Percentiles rank a stretch among this genome's conserved stretches.
Conservation (phyloP, 2,797 vertebrate genomes). For the Fistularia tabacaria region DNA sequence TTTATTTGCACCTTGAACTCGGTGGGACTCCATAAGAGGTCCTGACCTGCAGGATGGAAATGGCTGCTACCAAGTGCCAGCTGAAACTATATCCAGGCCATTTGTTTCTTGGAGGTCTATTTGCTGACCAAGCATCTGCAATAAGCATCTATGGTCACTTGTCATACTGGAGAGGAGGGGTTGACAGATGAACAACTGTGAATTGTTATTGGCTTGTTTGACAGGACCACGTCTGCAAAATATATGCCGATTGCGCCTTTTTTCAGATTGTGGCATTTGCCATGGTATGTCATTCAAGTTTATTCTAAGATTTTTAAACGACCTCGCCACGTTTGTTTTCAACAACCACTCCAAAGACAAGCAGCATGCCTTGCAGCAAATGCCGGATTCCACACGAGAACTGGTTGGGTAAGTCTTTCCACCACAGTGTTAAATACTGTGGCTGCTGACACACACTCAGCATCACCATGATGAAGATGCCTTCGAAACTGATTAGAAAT, state of each 20-base stretch:
- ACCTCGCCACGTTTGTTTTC: no score
- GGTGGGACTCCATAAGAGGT: not conserved
- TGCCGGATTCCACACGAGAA: slow-evolving; percentile 13
- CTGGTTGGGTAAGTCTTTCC: slow-evolving; percentile 15
- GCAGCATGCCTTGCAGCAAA: not conserved
- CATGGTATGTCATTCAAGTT: no score
- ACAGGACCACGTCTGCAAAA: no score
- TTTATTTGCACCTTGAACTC: not conserved
- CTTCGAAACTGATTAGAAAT: no score
- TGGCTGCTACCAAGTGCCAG: not conserved
- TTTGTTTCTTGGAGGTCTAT: slow-evolving; percentile 16
- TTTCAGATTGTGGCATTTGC: no score
- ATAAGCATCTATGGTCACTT: not conserved
- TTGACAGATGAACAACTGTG: no score
- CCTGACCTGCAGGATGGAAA: slow-evolving; percentile 14
- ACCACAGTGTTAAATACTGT: not conserved
- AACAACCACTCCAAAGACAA: no score
- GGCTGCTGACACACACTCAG: not conserved
- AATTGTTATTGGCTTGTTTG: no score
- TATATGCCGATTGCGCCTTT: no score
- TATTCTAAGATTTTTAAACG: no score
- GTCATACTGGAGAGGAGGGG: no score
- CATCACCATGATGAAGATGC: no score
- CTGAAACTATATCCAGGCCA: slow-evolving; percentile 29
- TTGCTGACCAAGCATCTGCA: slow-evolving; percentile 8